Conservation (phyloP, 2,797 vertebrate species). For the Alfaro cultratus region DNA sequence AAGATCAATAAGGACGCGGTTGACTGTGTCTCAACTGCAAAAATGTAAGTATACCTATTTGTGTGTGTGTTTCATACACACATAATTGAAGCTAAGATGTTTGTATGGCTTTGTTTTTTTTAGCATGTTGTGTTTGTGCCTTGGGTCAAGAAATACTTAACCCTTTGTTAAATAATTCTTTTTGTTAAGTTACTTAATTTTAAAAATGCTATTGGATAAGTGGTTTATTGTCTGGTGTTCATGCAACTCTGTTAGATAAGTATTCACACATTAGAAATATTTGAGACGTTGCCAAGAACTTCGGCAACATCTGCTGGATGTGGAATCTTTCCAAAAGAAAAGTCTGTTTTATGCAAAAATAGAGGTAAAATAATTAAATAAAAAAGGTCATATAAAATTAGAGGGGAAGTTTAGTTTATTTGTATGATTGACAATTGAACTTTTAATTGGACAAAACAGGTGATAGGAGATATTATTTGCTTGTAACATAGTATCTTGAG, state of each 20-base stretch:
- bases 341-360: neutral
- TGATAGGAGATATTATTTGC: neutral
- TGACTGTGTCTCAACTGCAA: conserved; percentile 78
- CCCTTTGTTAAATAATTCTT: no score
- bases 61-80: neutral
- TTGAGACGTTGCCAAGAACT: neutral
- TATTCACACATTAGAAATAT: neutral
- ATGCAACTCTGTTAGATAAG: neutral
- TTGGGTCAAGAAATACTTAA: neutral
- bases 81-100: neutral
- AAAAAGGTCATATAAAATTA: neutral
- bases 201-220: neutral
- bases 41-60: conserved; percentile 81
- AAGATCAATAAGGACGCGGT: conserved; percentile 28
- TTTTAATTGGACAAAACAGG: neutral
- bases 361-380: neutral
- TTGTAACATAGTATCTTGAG: neutral
- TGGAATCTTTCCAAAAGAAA: neutral
- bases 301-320: neutral
- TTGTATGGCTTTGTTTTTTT: neutral
- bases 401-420: neutral
- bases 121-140: neutral
- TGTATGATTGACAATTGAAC: neutral
- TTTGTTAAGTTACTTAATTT: no score
- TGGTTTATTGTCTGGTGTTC: neutral